Evolutionary conservation across 1,140 invertebrate species (phyloP), one percentile per base, ranked within the genome.

Genomic region (Hestina assimilis): DNA sequence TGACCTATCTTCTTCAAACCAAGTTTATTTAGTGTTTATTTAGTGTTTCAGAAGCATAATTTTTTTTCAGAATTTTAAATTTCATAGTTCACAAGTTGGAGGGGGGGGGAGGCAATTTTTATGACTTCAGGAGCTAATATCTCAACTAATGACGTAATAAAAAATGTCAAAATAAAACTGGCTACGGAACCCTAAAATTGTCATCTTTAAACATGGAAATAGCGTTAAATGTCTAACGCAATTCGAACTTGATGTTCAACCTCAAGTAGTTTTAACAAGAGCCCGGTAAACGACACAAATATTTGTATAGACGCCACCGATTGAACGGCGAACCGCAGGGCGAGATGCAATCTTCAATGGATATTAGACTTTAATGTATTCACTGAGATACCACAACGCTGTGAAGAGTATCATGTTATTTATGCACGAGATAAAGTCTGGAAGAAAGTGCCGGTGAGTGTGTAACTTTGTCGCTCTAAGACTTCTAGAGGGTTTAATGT

Each of bases 211-310:
- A 56, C 52, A 51, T 43, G 47, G 53, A 45, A 51, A 45, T 40
- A 38, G 38, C 57, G 65, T 67, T 59, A 53, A 59, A 59, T 45
- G 20, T 58, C 48, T 72, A 67, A 72, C 64, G 55, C 64, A 70
- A 69, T 70, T 70, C 62, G 53, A 66, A 69, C 66, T 73, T 17
- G 7, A 38, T 55, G 58, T 52, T 71, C 69, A 52, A 65, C 67
- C 62, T 66, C 68, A 67, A 76, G 79, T 78, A 73, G 68, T 70
- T 71, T 69, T 69, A 76, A 75, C 73, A 74, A 72, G 75, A 68
- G 63, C 31, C 58, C 64, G 63, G 68, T 72, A 75, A 83, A 72
- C 68, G 74, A 62, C 40, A 62, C 66, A 79, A 83, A 80, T 79
- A 80, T 83, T 83, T 80, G 71, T 55, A 57, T 53, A 57, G 48